Evolutionary conservation across 1,140 invertebrate species (phyloP), one percentile per base, ranked within the genome.

Genomic region (Phymastichus coffea): DNA sequence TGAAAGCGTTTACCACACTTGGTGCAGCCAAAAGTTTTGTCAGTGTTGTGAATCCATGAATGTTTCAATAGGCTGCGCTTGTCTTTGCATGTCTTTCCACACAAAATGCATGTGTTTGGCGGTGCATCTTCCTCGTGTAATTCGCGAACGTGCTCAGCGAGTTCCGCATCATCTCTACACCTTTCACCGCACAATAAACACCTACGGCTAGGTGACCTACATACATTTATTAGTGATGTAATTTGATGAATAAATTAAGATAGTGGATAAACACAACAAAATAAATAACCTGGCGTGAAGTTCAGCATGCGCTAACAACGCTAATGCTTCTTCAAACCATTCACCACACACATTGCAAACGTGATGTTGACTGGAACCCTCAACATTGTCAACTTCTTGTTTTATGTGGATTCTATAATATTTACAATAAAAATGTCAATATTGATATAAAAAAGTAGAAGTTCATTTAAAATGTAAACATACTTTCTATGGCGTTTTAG

Each of bases 281-380:
- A 49, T 43, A 41, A 49, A 14, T 44, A 71, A 82, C 65, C 87
- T 82, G 23, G 87, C 85, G 71, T 90, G 89, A 1, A 86, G 79
- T 78, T 90, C 88, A 2, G 88, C 87, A 74, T 91, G 89, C 15
- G 87, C 85, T n/a, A 89, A 77, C 40, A 92, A 79, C 66, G 88
- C 87, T 52, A 88, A 74, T 22, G 87, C 87, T 70, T 89, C 88
- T 19, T 84, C 82, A 71, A 90, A 91, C 38, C 82, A 85, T 74
- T 90, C 87, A 25, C 88, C 88, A 72, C 89, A 91, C 30, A 88
- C 87, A 68, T 86, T 88, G 70, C 89, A 92, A 56, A 86, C 81
- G 60, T 88, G 86, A 70, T 75, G 75, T 57, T 77, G 73, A 67
- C 66, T 82, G 64, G 68, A 67, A 49, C 78, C 78, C 66, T 81